Base-by-base conservation (phyloP, 2,888 invertebrate genomes). In the Epinotia demarniana region DNA sequence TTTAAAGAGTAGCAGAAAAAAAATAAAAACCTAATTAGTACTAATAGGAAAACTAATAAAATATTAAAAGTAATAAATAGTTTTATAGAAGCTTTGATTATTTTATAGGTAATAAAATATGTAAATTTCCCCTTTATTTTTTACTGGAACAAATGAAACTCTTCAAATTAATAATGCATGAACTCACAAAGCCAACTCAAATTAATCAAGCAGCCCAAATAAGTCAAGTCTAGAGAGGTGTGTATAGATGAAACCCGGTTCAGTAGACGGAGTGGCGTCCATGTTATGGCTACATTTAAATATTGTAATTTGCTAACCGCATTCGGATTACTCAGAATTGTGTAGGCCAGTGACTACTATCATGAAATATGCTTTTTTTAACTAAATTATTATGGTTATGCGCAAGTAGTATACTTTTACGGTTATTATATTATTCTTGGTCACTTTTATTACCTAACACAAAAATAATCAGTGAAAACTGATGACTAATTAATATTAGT, bases 231-330 rank as follows among this genome's bases (percentile, higher is more conserved):
- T 43, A 27, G 18, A 27, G 39, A 18, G 68, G 23, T n/a, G 39
- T 63, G 11, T n/a, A 55, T 67, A 69, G 12, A 69, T 69, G 46
- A 69, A 46, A 69, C 69, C 23, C n/a, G 46, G 27, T n/a, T 58
- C 12, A n/a, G 58, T 27, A 69, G 60, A 69, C 69, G 3, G 69
- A 46, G 60, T 60, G 69, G 69, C 69, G 69, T n/a, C 69, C n/a
- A 58, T 13, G 58, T 46, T 23, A n/a, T 60, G 23, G 23, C 58
- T 43, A 68, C 46, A 46, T 60, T 69, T 46, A 46, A 69, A 60
- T 60, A 68, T 60, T 58, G 19, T 46, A 58, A 69, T 46, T 69
- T 43, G 43, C 18, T 68, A 23, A 58, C 23, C 57, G 57, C 58
- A 43, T 19, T 33, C 19, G 5, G 4, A n/a, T 27, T 64, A 16